Conservation (phyloP, 2,113 vertebrate species). For the Boleophthalmus pectinirostris region DNA sequence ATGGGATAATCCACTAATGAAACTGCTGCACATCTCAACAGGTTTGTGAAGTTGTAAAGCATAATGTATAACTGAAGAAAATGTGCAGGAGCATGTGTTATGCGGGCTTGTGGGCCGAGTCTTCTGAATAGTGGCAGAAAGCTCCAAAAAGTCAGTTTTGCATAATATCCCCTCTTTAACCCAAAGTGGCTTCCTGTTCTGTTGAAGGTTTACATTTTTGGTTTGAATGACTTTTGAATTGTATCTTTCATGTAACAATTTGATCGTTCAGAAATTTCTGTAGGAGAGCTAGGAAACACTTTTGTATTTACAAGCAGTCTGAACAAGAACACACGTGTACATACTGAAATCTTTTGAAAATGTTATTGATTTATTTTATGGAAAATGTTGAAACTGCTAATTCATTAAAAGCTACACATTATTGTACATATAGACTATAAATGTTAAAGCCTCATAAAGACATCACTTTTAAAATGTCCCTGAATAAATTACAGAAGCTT, state of each 20-base stretch:
- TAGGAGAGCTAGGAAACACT: constrained; percentile 6
- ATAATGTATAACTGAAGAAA: too few species aligned
- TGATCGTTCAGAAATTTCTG: constrained; percentile 32
- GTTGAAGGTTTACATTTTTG: constrained; percentile 48
- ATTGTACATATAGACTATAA: not conserved
- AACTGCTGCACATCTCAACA: too few species aligned
- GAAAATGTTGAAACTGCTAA: not conserved
- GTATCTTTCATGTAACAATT: constrained; percentile 60
- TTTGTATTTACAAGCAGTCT: constrained; percentile 13
- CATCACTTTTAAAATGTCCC: not conserved
- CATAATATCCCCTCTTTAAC: not conserved
- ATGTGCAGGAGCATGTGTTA: too few species aligned
- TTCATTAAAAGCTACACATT: not conserved
- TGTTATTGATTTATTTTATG: constrained; percentile 8
- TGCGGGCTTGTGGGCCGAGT: too few species aligned
- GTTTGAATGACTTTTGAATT: constrained; percentile 51
- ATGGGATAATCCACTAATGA: too few species aligned
- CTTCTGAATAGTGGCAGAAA: too few species aligned
- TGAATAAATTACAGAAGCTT: not conserved
- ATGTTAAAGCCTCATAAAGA: not conserved
- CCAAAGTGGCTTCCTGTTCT: constrained; percentile 25
- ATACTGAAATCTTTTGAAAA: constrained; percentile 28
- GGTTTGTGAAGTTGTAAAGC: too few species aligned
- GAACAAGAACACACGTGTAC: not conserved
- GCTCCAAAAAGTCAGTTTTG: too few species aligned